Evolutionary conservation across 2,113 vertebrate species (phyloP).

Genomic region (Daphoenositta chrysoptera): DNA sequence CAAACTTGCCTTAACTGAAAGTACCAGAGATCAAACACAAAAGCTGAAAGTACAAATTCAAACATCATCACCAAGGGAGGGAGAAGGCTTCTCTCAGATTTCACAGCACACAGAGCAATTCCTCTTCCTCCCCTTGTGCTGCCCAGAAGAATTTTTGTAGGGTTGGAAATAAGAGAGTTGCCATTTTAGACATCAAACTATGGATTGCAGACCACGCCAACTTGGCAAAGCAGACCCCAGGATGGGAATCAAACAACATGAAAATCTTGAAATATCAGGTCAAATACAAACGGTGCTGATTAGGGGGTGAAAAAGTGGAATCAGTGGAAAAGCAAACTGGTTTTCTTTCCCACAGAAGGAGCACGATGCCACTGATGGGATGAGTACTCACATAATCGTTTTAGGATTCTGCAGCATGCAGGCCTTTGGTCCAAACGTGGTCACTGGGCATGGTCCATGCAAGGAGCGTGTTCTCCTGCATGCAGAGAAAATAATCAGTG

Average conservation of each 20-base stretch:
- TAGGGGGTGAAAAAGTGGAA: background rate
- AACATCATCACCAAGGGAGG: background rate
- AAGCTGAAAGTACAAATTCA: background rate
- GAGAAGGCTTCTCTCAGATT: background rate
- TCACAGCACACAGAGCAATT: background rate
- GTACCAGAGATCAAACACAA: background rate
- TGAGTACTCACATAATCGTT: slow-evolving; percentile 88
- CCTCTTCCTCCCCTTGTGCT: background rate
- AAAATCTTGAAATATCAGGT: background rate
- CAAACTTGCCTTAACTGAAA: background rate
- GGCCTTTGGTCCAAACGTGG: slow-evolving; percentile 96
- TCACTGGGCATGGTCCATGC: slow-evolving; percentile 95
- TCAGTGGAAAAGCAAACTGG: background rate
- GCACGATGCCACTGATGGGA: background rate
- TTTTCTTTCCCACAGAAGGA: background rate
- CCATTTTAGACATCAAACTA: background rate
- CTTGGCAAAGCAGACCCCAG: background rate
- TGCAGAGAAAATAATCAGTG: accelerated
- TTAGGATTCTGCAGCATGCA: slow-evolving; percentile 95
- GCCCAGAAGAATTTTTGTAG: background rate
- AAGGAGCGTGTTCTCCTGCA: slow-evolving; percentile 89
- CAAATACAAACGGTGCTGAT: background rate
- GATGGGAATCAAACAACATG: background rate
- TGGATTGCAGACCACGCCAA: background rate
- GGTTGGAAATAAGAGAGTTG: background rate